phyloP scores from a whole-genome alignment of 2,797 vertebrate genomes.

The Astyanax mexicanus region DNA sequence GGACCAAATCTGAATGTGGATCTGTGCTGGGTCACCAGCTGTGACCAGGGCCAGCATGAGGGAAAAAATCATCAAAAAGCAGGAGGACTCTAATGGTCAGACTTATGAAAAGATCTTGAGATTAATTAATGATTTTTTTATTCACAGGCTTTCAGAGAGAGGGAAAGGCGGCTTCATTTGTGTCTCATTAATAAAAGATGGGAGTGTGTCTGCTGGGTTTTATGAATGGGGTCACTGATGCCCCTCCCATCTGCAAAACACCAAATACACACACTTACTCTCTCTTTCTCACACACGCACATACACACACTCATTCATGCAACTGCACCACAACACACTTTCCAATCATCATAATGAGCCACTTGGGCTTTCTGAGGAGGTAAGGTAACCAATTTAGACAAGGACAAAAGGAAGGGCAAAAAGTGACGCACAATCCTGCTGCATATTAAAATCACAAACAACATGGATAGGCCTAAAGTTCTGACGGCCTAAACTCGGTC shows the following conservation, averaged over 20 bases:
- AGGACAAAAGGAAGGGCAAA: slow-evolving; percentile 35
- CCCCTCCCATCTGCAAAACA: slow-evolving; percentile 29
- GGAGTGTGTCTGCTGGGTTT: slow-evolving; percentile 50
- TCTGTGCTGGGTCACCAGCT: slow-evolving; percentile 22
- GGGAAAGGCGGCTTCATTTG: slow-evolving; percentile 49
- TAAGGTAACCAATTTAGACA: slow-evolving; percentile 21
- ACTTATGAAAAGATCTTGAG: slow-evolving; percentile 16
- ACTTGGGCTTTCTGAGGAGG: slow-evolving; percentile 30
- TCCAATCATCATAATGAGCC: slow-evolving; percentile 46
- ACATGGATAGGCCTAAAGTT: too few species aligned
- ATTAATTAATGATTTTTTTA: slow-evolving; percentile 13
- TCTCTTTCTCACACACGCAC: not conserved
- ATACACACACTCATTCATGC: slow-evolving; percentile 39
- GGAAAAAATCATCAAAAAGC: slow-evolving; percentile 14
- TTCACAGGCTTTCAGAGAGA: not conserved
- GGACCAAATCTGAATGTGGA: too few species aligned
- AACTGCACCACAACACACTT: slow-evolving; percentile 47
- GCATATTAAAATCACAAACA: too few species aligned
- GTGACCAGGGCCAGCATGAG: slow-evolving; percentile 14
- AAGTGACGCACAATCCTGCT: too few species aligned
- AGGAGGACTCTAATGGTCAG: slow-evolving; percentile 9
- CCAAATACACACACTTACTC: slow-evolving; percentile 1
- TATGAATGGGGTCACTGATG: slow-evolving; percentile 52
- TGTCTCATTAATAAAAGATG: slow-evolving; percentile 65
- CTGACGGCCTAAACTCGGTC: too few species aligned